Evolutionary conservation across 2,797 vertebrate genomes (phyloP), one percentile per base, ranked within the genome.

Genomic region (Platalea minor): DNA sequence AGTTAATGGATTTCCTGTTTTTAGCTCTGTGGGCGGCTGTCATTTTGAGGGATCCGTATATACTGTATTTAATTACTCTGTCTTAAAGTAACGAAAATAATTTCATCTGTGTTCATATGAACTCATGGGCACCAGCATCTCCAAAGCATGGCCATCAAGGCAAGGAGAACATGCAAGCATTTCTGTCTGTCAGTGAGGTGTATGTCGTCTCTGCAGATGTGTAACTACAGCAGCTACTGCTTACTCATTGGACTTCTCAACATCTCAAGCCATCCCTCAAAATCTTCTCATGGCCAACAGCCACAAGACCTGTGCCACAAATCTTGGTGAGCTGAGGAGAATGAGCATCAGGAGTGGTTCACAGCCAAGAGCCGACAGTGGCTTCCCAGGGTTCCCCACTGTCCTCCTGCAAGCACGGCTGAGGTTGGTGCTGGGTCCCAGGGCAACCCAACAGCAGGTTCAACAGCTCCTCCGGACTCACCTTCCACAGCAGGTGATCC

Each of bases 1-100:
- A 97, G 96, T 93, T 98, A 98, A 98, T 98, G 98, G 98, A 93
- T 96, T 97, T 98, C 98, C 97, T 96, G 91, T 96, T 97, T 97
- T 97, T 96, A 92, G 77, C 92, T 92, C 82, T 73, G 96, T 96
- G 95, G 97, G 97, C 89, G 96, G 96, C 97, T 98, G 98, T 98
- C 98, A 98, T 64, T 96, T 61, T 96, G 93, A 97, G 96, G 96
- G 96, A 96, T 96, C 93, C 26, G 60, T 80, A 93, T 89, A 91
- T 83, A 89, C 86, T 28, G 65, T 41, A 78, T 94, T 98, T 97
- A 97, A 97, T 98, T 93, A 95, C 91, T 96, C 86, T 29, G 57
- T 67, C 95, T 96, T 82, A 35, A 59, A 94, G 97, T 51, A 90
- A 88, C 19, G 39, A 64, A 96, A 96, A 96, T 87, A 73, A 77